phyloP scores from a whole-genome alignment of 2,888 invertebrate species.

The Cheilosia soror region DNA sequence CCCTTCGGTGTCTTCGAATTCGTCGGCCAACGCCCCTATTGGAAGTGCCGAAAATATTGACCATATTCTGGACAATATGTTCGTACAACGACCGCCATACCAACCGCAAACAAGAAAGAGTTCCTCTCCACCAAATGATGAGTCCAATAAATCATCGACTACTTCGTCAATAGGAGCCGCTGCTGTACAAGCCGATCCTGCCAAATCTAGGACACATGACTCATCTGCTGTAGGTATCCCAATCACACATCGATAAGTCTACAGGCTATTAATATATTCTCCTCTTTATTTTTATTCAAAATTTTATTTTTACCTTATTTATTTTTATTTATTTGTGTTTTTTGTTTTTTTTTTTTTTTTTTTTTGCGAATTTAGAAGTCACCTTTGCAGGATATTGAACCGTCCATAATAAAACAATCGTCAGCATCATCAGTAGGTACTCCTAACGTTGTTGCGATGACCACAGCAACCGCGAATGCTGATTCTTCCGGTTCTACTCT shows the following conservation, averaged over 20 bases:
- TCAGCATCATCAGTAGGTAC: constrained; percentile 32
- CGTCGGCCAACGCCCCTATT: constrained; percentile 77
- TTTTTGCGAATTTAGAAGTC: constrained; percentile 27
- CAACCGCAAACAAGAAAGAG: constrained; percentile 80
- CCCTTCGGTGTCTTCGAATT: constrained; percentile 69
- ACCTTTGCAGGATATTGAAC: constrained; percentile 49
- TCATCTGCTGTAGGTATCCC: constrained; percentile 69
- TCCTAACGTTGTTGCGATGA: constrained; percentile 26
- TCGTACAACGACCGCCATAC: constrained; percentile 86
- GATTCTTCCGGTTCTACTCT: constrained; percentile 26
- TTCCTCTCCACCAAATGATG: constrained; percentile 76
- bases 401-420: constrained; percentile 30
- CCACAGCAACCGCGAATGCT: constrained; percentile 16
- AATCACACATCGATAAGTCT: constrained; percentile 3
- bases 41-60: constrained; percentile 86
- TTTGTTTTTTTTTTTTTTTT: neutral
- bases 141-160: constrained; percentile 70
- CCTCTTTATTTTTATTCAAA: neutral
- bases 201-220: constrained; percentile 76
- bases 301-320: no score
- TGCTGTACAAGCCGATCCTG: constrained; percentile 38
- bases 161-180: constrained; percentile 39
- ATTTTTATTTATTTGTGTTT: neutral
- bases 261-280: constrained; percentile 1
- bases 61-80: constrained; percentile 88